Evolutionary conservation across 2,113 vertebrate genomes (phyloP).

Genomic region (Anser brachyrhynchus): DNA sequence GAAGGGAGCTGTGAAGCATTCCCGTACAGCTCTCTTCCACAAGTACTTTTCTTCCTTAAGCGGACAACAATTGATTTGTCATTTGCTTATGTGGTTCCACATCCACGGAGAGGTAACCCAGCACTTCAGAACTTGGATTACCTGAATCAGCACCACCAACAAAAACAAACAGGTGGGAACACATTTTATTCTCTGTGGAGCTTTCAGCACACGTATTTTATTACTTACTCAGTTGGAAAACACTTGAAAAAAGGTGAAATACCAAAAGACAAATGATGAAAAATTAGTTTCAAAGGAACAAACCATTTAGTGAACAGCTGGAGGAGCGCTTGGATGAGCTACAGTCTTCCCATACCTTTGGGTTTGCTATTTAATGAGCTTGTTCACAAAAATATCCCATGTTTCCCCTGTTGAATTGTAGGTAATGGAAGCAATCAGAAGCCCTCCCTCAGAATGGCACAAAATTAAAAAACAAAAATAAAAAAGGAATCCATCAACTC

Average conservation of each 20-base stretch:
- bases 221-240: background rate
- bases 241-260: slow-evolving; percentile 26
- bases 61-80: background rate
- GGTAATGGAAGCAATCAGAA: background rate
- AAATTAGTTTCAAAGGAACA: background rate
- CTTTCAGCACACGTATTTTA: background rate
- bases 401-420: background rate
- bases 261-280: background rate
- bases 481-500: background rate
- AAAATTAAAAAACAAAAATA: background rate
- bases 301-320: background rate
- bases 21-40: background rate
- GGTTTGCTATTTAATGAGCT: background rate
- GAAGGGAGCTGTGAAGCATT: fast-evolving
- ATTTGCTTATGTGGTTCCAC: background rate
- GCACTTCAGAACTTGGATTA: background rate
- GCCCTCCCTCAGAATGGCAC: background rate
- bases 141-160: background rate
- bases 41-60: background rate
- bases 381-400: background rate
- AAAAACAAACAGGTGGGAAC: background rate
- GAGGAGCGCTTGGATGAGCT: background rate
- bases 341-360: background rate
- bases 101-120: background rate
- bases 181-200: background rate